phyloP scores from a whole-genome alignment of 2,888 invertebrate species.

The Axea sp. region DNA sequence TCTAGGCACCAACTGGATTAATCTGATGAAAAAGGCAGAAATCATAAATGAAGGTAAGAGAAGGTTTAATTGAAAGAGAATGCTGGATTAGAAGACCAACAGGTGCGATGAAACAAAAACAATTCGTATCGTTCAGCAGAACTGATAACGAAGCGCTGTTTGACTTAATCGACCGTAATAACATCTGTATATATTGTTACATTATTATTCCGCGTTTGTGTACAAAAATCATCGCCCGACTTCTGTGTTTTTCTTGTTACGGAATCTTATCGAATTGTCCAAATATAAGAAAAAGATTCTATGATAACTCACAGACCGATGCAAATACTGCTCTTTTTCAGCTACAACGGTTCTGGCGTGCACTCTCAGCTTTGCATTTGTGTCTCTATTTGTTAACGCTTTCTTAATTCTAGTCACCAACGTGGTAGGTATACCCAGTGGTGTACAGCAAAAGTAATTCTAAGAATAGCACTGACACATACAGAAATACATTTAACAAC shows the following conservation, averaged over 20 bases:
- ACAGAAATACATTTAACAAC: no score
- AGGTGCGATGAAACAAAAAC: conserved; percentile 22
- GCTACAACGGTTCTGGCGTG: conserved; percentile 69
- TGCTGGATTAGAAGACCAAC: no score
- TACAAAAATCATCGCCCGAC: conserved; percentile 28
- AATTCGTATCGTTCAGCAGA: conserved; percentile 5
- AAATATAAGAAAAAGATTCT: conserved; percentile 23
- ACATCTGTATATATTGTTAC: conserved; percentile 36
- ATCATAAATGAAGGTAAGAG: conserved; percentile 51
- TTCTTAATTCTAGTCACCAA: conserved; percentile 73
- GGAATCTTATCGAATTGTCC: conserved; percentile 40
- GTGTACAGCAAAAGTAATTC: no score
- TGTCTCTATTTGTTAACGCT: conserved; percentile 71
- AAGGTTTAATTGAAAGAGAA: conserved; percentile 3
- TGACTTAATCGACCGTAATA: conserved; percentile 45
- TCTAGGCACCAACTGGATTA: conserved; percentile 75
- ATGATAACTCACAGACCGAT: conserved; percentile 25
- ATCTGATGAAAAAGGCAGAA: conserved; percentile 66
- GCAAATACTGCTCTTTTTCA: conserved; percentile 61
- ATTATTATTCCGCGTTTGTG: conserved; percentile 26
- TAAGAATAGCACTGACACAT: no score
- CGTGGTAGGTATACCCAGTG: conserved; percentile 75
- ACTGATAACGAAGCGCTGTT: conserved; percentile 33
- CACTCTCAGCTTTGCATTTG: conserved; percentile 69
- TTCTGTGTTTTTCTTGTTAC: conserved; percentile 21